Evolutionary conservation across 2,797 vertebrate species (phyloP), one percentile per base, ranked within the genome.

Genomic region (Chelidonichthys spinosus): DNA sequence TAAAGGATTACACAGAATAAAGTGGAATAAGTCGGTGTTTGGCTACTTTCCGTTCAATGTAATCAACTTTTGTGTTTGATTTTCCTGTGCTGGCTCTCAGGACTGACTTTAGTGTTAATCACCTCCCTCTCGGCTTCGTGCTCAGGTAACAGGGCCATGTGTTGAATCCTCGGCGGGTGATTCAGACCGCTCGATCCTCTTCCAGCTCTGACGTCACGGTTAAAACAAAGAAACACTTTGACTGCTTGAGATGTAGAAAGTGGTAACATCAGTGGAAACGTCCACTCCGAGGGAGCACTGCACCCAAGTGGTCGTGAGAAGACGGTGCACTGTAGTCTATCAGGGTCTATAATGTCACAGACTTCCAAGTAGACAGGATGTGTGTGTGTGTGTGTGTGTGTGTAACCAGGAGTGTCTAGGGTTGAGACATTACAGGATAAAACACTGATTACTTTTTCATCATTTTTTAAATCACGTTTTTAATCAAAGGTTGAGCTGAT

Each of bases 281-380:
- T 15, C 4, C 11, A 44, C 18, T 65, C 73, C 85, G 80, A 70
- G 84, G 62, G 63, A 89, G 72, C 79, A 90, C 86, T 91, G 94
- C 93, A 6, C 87, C 79, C 94, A 73, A 83, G 92, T 90, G 94
- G 94, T 18, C 10, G 25, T 32, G 32, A 40, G 40, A 15, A 10
- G 63, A 42, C 82, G 79, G 40, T 89, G 75, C 89, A 90, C 5
- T 1, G 18, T 5, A 7, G n/a, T 15, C 6, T 15, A 3, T 11
- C 59, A 49, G 25, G 15, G 15, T 53, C 44, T 66, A 25, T 17
- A 18, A 49, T 25, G 1, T 39, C 40, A 35, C 17, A 36, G 10
- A 63, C 15, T 7, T 15, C 5, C 11, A 35, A 13, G 4, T 5
- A 25, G 6, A 64, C 35, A 2, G 47, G 4, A 61, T 5, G 4